Percentiles rank a stretch among this genome's conserved stretches.
Conservation (phyloP, 2,797 vertebrate genomes). For the Rhadinocentrus ornatus region DNA sequence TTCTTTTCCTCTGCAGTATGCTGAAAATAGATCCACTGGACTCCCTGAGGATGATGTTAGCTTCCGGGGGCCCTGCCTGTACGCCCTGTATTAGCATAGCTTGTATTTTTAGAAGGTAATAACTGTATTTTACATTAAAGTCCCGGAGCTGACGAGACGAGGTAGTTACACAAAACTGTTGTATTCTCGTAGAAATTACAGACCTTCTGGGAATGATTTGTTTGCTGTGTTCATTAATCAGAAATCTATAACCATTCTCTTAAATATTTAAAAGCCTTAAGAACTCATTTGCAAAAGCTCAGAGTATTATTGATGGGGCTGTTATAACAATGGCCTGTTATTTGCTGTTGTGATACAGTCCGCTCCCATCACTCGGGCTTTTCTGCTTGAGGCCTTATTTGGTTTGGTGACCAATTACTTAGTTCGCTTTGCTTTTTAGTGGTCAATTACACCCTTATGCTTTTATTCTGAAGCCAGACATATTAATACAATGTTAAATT, state of each 20-base stretch:
- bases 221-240: constrained; percentile 73
- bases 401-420: constrained; percentile 60
- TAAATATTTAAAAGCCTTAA: constrained; percentile 81
- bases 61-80: constrained; percentile 31
- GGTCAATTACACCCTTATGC: constrained; percentile 50
- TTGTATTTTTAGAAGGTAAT: constrained; percentile 60
- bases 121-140: constrained; percentile 44
- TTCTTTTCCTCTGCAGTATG: constrained; percentile 33
- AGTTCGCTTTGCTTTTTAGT: constrained; percentile 29
- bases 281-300: constrained; percentile 69
- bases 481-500: background rate
- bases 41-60: constrained; percentile 38
- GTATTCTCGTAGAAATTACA: constrained; percentile 55
- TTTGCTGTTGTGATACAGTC: constrained; percentile 69
- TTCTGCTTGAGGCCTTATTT: constrained; percentile 47
- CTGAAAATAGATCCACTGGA: constrained; percentile 45
- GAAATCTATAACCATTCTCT: constrained; percentile 70
- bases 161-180: constrained; percentile 49
- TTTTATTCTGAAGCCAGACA: constrained; percentile 31
- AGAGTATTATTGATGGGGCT: constrained; percentile 58
- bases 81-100: constrained; percentile 46
- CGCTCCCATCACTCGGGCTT: constrained; percentile 44
- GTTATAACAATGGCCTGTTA: constrained; percentile 49
- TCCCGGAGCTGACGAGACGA: constrained; percentile 23
- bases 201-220: constrained; percentile 54